phyloP scores from a whole-genome alignment of 2,888 invertebrate genomes.

The Apamea sordens region DNA sequence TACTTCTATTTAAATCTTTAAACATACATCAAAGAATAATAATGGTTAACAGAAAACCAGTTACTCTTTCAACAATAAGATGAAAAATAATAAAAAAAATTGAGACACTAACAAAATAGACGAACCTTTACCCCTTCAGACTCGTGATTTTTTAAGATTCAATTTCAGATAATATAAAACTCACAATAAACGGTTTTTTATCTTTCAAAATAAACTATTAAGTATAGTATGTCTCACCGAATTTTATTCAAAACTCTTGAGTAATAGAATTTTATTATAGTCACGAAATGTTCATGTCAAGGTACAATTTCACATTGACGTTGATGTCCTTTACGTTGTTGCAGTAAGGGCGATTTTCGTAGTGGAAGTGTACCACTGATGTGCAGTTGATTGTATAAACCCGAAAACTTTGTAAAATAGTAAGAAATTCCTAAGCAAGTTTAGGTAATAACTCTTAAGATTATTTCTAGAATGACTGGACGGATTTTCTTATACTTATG shows the following conservation, averaged over 20 bases:
- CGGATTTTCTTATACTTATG: not conserved
- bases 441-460: not conserved
- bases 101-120: not conserved
- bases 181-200: conserved; percentile 19
- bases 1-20: not conserved
- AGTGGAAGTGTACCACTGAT: not conserved
- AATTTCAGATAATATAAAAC: conserved; percentile 46
- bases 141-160: conserved; percentile 47
- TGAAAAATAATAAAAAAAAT: not conserved
- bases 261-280: not conserved
- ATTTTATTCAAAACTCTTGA: not conserved
- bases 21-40: not conserved
- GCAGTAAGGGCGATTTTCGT: not conserved
- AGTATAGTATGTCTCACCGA: not conserved
- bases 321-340: not conserved
- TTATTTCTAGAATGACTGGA: not conserved
- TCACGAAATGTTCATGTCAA: too few relatives aligned
- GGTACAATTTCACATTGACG: not conserved
- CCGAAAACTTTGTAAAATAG: not conserved
- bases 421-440: not conserved
- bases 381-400: not conserved
- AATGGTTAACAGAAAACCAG: not conserved
- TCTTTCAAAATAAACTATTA: conserved; percentile 11
- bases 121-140: not conserved
- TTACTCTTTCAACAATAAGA: not conserved